A percentile compares a stretch with the other conserved stretches of the same genome.
Evolutionary conservation across 2,888 invertebrate genomes (phyloP).

Genomic region (Epinotia brunnichana): DNA sequence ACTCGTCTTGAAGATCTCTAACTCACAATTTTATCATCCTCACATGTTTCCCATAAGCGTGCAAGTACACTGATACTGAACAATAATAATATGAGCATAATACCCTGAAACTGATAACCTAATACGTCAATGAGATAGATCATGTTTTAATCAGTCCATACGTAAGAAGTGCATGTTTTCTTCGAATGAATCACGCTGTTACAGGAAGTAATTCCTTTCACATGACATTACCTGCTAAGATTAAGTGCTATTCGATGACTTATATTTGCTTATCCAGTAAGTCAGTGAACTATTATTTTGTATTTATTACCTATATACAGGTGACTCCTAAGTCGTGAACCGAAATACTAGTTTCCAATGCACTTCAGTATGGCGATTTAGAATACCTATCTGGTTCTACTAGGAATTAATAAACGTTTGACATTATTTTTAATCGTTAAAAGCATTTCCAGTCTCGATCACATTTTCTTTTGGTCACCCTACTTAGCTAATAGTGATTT

Average conservation of each 20-base stretch:
- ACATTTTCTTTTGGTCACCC: too few species aligned
- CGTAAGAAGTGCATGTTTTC: slow-evolving; percentile 36
- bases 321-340: too few species aligned
- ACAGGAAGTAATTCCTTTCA: slow-evolving; percentile 26
- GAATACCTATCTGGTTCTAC: too few species aligned
- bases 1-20: too few species aligned
- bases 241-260: slow-evolving; percentile 2
- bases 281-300: neutral
- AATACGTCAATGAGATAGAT: slow-evolving; percentile 25
- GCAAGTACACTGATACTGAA: neutral
- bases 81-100: slow-evolving; percentile 18
- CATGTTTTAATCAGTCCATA: slow-evolving; percentile 9
- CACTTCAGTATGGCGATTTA: too few species aligned
- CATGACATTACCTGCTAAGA: slow-evolving; percentile 10
- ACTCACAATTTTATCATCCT: neutral
- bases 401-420: too few species aligned
- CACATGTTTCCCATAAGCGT: neutral
- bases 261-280: neutral
- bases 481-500: too few species aligned
- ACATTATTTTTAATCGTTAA: too few species aligned
- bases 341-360: too few species aligned
- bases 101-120: slow-evolving; percentile 23
- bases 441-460: too few species aligned
- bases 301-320: too few species aligned
- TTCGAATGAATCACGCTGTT: slow-evolving; percentile 17